Evolutionary conservation across 2,113 vertebrate species (phyloP).

Genomic region (Salvelinus sp.): DNA sequence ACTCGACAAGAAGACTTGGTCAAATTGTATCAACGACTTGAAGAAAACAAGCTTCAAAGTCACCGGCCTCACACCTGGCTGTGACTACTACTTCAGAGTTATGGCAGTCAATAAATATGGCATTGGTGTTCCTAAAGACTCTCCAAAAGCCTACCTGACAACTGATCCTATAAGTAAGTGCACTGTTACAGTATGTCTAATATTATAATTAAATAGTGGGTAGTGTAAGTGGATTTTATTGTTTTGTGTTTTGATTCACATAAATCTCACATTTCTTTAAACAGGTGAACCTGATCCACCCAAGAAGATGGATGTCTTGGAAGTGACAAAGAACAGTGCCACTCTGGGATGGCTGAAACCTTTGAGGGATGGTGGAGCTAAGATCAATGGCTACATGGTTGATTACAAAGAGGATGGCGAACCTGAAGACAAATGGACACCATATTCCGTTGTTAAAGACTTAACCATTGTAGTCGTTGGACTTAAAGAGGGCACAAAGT

Average conservation of each 20-base stretch:
- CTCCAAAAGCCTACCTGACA: constrained; percentile 87
- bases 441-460: constrained; percentile 95
- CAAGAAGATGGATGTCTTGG: constrained; percentile 93
- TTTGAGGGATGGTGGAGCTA: constrained; percentile 91
- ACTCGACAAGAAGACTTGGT: constrained; percentile 95
- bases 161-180: constrained; percentile 92
- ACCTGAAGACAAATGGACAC: constrained; percentile 87
- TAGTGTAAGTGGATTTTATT: background rate
- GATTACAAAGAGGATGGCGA: constrained; percentile 88
- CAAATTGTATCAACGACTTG: constrained; percentile 82
- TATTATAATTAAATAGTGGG: background rate
- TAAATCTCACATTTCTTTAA: background rate
- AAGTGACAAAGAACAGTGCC: constrained; percentile 92
- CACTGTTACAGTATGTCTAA: background rate
- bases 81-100: constrained; percentile 95
- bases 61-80: constrained; percentile 85
- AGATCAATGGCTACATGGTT: constrained; percentile 94
- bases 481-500: constrained; percentile 93
- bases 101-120: constrained; percentile 96
- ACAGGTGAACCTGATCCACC: constrained; percentile 96
- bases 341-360: constrained; percentile 92
- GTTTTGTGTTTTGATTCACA: background rate
- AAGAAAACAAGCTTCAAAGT: constrained; percentile 96
- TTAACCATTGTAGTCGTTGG: constrained; percentile 92
- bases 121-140: constrained; percentile 88